Percentiles rank a stretch among this genome's conserved stretches.
phyloP scores from a whole-genome alignment of 2,888 invertebrate genomes.

The Amiota communis region DNA sequence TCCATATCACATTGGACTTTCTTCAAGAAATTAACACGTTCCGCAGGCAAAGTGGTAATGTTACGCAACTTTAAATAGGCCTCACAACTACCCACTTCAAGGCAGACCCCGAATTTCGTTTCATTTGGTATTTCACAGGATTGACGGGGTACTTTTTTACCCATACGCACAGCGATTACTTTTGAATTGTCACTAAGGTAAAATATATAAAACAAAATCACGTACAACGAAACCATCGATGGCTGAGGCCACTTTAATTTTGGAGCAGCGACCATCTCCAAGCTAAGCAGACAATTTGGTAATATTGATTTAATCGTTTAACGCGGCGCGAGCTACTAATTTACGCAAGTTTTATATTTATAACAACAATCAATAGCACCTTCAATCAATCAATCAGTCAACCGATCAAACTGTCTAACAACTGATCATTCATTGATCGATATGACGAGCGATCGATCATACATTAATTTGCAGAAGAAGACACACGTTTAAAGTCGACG shows the following conservation, averaged over 20 bases:
- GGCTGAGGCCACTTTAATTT: background rate
- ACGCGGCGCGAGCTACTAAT: background rate
- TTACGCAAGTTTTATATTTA: too few species aligned
- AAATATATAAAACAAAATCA: constrained; percentile 46
- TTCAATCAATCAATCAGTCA: background rate
- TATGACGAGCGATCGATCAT: too few species aligned
- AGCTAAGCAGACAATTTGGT: background rate
- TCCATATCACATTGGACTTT: constrained; percentile 68
- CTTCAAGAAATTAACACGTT: constrained; percentile 69
- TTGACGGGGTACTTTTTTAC: constrained; percentile 22
- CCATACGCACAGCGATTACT: constrained; percentile 6
- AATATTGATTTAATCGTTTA: background rate
- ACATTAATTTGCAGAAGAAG: too few species aligned
- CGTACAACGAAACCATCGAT: constrained; percentile 28
- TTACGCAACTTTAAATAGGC: constrained; percentile 69
- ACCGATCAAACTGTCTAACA: constrained; percentile 32
- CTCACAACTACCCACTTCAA: constrained; percentile 60
- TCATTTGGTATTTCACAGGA: constrained; percentile 72
- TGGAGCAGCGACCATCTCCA: background rate
- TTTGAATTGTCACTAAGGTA: constrained; percentile 22
- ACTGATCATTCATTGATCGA: too few species aligned
- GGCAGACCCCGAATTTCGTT: constrained; percentile 65
- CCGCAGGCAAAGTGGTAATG: constrained; percentile 62
- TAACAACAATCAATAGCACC: too few species aligned
- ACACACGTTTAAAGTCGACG: constrained; percentile 32